phyloP scores from a whole-genome alignment of 2,797 vertebrate genomes.

The Hippopotamyrus pictus region DNA sequence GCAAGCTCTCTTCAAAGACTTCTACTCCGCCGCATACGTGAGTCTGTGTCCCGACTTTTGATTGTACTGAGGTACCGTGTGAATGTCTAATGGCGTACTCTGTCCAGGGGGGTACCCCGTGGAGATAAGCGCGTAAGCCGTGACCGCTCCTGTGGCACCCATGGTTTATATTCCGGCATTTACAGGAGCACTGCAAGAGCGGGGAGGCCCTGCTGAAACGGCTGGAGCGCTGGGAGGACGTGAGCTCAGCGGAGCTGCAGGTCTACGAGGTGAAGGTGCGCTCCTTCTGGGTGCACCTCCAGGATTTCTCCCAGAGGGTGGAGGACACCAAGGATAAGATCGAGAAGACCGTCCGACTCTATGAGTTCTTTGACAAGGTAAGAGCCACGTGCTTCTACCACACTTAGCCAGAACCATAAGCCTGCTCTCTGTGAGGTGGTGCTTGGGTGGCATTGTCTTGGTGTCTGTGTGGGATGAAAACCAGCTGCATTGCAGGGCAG shows the following conservation, averaged over 20 bases:
- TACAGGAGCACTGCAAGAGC: constrained; percentile 65
- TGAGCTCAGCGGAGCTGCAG: constrained; percentile 59
- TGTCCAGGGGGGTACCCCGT: neutral
- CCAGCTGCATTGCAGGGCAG: neutral
- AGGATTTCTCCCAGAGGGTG: constrained; percentile 72
- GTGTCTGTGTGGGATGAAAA: neutral
- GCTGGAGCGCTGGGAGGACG: constrained; percentile 65
- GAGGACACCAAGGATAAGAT: constrained; percentile 61
- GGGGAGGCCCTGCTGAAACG: constrained; percentile 68
- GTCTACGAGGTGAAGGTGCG: constrained; percentile 62
- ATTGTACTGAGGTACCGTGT: neutral
- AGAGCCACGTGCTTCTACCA: neutral
- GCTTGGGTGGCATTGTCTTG: neutral
- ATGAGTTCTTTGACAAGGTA: constrained; percentile 82
- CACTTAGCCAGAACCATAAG: neutral
- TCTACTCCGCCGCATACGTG: constrained; percentile 68
- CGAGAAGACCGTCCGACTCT: constrained; percentile 65
- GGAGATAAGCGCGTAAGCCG: neutral
- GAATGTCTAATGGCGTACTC: neutral
- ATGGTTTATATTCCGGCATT: neutral
- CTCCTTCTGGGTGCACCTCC: constrained; percentile 62
- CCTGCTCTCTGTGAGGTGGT: neutral
- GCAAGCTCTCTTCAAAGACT: constrained; percentile 71
- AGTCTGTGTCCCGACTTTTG: constrained; percentile 2
- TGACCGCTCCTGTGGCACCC: neutral